These are phyloP conservation scores for Carpatolechia fugitivella DNA, from an alignment of 2,888 invertebrate genomes.

Conservation along the genomic window DNA sequence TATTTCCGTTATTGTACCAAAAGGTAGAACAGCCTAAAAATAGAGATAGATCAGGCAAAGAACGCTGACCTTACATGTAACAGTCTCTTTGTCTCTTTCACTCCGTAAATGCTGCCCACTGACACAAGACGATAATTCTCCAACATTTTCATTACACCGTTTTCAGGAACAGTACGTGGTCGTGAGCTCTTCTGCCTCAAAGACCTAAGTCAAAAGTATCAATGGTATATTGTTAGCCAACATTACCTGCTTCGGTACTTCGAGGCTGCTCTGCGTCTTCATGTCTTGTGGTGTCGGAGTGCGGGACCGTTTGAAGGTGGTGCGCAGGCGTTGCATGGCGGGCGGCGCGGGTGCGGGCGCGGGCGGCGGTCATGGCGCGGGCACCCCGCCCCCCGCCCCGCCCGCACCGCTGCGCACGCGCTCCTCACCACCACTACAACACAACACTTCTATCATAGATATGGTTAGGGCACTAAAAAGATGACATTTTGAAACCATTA, in stretches of 20 bases:
- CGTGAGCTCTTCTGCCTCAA: no score
- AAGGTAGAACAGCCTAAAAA: no score
- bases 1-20: no score
- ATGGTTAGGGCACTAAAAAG: neutral
- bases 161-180: no score
- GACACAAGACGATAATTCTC: no score
- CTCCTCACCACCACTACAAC: slow-evolving; percentile 14
- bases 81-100: no score
- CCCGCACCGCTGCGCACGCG: slow-evolving; percentile 1
- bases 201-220: no score
- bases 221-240: neutral
- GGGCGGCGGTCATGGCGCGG: slow-evolving; percentile 39
- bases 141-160: no score
- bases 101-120: no score
- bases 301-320: slow-evolving; percentile 92
- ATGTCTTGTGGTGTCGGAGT: slow-evolving; percentile 94
- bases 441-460: neutral
- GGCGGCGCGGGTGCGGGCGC: slow-evolving; percentile 66
- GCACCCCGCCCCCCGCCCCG: slow-evolving; percentile 16
- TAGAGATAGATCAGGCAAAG: no score
- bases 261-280: slow-evolving; percentile 94
- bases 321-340: slow-evolving; percentile 88
- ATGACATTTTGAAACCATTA: no score
- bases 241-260: slow-evolving; percentile 90
- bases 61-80: no score